Conservation (phyloP, 2,797 vertebrate genomes). For the Pterois miles region DNA sequence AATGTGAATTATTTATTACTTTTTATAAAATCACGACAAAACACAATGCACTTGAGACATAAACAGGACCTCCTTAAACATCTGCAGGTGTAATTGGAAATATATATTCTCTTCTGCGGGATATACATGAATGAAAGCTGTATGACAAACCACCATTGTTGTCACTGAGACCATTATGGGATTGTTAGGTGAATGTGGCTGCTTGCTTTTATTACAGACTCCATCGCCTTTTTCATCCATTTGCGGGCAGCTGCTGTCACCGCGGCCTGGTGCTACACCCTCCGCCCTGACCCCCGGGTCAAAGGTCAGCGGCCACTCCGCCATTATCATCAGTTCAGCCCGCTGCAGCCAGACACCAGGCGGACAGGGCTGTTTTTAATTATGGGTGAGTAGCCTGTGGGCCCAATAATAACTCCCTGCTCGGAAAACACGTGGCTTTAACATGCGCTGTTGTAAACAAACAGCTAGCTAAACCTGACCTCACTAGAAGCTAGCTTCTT, state of each 20-base stretch:
- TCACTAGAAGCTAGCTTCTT: no score
- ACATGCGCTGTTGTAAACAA: neutral
- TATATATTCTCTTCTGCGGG: neutral
- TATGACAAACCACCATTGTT: neutral
- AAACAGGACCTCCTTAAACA: neutral
- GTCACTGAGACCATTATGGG: slow-evolving; percentile 1
- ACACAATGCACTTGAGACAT: neutral
- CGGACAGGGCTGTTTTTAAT: neutral
- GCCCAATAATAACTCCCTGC: neutral
- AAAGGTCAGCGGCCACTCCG: slow-evolving; percentile 74
- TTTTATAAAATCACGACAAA: neutral
- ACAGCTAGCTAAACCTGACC: neutral
- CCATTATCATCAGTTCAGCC: slow-evolving; percentile 47
- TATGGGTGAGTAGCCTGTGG: neutral
- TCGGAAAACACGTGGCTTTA: neutral
- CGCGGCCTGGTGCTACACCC: slow-evolving; percentile 39
- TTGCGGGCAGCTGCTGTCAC: slow-evolving; percentile 46
- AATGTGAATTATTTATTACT: neutral
- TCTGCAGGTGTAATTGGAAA: neutral
- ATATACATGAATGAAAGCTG: neutral
- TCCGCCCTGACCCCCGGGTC: slow-evolving; percentile 56
- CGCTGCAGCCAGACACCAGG: neutral
- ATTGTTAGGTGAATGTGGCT: slow-evolving; percentile 18
- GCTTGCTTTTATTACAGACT: slow-evolving; percentile 40
- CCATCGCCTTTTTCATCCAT: slow-evolving; percentile 52